These are phyloP conservation scores for Trachelus tabidus DNA, from an alignment of 2,888 invertebrate genomes.

Conservation along the genomic window DNA sequence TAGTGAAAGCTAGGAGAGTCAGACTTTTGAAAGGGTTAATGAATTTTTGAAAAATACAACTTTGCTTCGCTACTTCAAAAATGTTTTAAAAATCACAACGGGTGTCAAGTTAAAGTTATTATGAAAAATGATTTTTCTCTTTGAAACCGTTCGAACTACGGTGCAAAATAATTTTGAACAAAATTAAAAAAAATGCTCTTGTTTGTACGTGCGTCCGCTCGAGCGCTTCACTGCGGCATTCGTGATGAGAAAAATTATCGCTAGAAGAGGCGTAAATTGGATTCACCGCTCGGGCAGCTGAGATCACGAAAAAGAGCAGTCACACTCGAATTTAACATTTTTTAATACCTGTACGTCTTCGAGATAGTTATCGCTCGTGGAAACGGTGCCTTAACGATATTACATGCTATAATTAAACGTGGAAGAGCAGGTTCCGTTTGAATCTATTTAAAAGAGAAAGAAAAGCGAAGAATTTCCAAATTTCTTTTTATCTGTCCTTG, in stretches of 20 bases:
- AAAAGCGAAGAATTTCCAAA: neutral
- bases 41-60: neutral
- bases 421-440: neutral
- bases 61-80: too few species aligned
- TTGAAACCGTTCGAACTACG: too few species aligned
- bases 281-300: conserved; percentile 15
- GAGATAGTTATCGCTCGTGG: conserved; percentile 35
- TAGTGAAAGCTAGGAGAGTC: neutral
- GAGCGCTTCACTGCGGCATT: neutral
- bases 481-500: neutral
- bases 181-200: neutral
- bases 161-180: too few species aligned
- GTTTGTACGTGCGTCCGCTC: neutral
- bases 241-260: conserved; percentile 13
- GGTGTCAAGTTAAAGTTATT: too few species aligned
- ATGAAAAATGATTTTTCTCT: too few species aligned
- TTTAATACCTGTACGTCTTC: conserved; percentile 40
- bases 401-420: neutral
- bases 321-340: conserved; percentile 24
- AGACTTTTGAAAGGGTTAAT: neutral
- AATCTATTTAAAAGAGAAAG: neutral
- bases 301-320: conserved; percentile 27
- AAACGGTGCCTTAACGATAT: neutral
- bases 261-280: conserved; percentile 23
- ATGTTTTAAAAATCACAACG: too few species aligned